Base-by-base conservation (phyloP, 2,888 invertebrate species). In the Epicampocera succincta region DNA sequence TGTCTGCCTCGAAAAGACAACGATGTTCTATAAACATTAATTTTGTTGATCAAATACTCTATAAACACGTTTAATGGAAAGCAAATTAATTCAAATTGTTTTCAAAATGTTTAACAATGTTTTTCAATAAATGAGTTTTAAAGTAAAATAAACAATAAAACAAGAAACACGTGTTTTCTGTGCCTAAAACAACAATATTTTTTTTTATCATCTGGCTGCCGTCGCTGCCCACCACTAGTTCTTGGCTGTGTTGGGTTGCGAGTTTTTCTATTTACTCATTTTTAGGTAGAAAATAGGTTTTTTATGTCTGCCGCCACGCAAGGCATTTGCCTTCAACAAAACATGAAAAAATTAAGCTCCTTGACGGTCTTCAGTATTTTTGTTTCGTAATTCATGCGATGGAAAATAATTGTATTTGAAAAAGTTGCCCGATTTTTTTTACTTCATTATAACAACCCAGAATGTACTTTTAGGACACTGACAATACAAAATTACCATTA, bases 1-100 rank as follows among this genome's bases (percentile, higher is more conserved):
- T 2, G 25, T 5, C 25, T 25, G 5, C 25, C 25, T 25, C 25
- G n/a, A 25, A 25, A 25, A 25, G 25, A 5, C 25, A 5, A 48
- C 15, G 58, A 19, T 33, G 13, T n/a, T 3, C 25, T 17, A 17
- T 56, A 56, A 21, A 21, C 40, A 52, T 42, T 9, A 29, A 8
- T 46, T 48, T 25, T 50, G 13, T 38, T 40, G 25, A 46, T 21
- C 13, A 40, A 72, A 60, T 58, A 50, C 33, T 75, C 66, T 66
- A 46, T 60, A 63, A 76, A 76, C 76, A 69, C 69, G 54, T 52
- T 54, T 54, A 60, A 76, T 69, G 61, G 61, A 76, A 76, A 54
- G 54, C 56, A 63, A 61, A 75, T 74, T 65, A 65, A 74, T 33
- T 48, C 33, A 58, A 54, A 68, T 68, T 68, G 42, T 17, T 25